Percentiles rank a stretch among this genome's conserved stretches.
Evolutionary conservation across 2,113 vertebrate genomes (phyloP).

Genomic region (Apodemus sylvaticus): DNA sequence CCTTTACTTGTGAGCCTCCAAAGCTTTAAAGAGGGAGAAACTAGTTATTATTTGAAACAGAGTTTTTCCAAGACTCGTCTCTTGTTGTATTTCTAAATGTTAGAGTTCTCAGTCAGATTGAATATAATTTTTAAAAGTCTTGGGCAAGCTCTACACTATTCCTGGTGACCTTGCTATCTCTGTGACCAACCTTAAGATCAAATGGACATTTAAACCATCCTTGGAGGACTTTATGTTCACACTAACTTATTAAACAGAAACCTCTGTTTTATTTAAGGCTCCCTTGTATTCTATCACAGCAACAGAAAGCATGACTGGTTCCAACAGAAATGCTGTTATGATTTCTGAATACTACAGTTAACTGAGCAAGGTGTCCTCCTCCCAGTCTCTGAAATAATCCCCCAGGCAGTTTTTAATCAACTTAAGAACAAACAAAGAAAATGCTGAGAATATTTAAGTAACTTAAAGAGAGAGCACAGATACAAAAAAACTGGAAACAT

Average conservation of each 20-base stretch:
- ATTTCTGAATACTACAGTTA: background rate
- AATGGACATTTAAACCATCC: background rate
- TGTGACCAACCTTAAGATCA: background rate
- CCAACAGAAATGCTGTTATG: background rate
- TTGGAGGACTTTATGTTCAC: background rate
- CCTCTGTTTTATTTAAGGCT: background rate
- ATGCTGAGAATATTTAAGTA: slow-evolving; percentile 10
- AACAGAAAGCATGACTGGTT: background rate
- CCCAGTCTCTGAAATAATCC: background rate
- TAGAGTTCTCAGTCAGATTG: background rate
- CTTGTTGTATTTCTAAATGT: background rate
- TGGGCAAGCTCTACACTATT: background rate
- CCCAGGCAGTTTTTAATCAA: background rate
- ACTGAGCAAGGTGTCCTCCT: background rate
- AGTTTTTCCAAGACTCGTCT: background rate
- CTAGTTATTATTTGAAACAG: background rate
- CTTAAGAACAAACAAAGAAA: slow-evolving; percentile 24
- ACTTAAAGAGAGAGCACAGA: slow-evolving; percentile 1
- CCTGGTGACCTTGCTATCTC: background rate
- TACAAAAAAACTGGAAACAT: background rate
- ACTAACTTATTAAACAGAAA: slow-evolving; percentile 31
- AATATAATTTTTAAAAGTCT: background rate
- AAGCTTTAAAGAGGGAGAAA: background rate
- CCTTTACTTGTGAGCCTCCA: slow-evolving; percentile 18
- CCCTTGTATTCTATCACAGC: background rate